A percentile compares a stretch with the other conserved stretches of the same genome.
These are phyloP conservation scores for Oryzias curvinotus DNA, from an alignment of 2,113 vertebrate genomes.

Conservation along the genomic window DNA sequence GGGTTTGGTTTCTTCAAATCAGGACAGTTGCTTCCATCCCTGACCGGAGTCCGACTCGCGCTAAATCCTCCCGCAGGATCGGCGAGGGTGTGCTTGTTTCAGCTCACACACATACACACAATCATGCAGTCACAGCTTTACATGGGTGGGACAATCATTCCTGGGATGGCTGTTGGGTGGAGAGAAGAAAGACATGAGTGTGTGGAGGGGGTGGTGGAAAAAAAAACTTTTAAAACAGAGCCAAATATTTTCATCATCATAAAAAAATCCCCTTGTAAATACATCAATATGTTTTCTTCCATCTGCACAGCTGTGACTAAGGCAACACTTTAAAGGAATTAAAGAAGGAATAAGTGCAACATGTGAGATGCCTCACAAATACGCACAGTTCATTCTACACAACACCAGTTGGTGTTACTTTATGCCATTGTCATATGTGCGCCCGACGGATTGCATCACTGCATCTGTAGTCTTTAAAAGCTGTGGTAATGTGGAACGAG, in stretches of 20 bases:
- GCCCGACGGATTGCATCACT: conserved; percentile 56
- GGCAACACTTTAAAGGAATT: conserved; percentile 58
- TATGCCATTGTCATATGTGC: conserved; percentile 34
- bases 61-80: conserved; percentile 61
- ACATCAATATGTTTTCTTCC: conserved; percentile 59
- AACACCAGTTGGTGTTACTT: conserved; percentile 45
- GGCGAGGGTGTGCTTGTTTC: conserved; percentile 83
- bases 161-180: conserved; percentile 86
- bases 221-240: conserved; percentile 26
- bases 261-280: conserved; percentile 56
- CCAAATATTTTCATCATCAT: conserved; percentile 56
- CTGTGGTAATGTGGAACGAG: conserved; percentile 53
- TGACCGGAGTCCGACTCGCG: conserved; percentile 85
- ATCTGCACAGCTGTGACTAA: conserved; percentile 65
- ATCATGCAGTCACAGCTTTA: conserved; percentile 81
- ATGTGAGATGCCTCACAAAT: conserved; percentile 17
- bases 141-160: conserved; percentile 98
- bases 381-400: conserved; percentile 24
- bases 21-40: conserved; percentile 78
- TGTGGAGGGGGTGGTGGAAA: conserved; percentile 1
- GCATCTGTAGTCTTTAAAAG: conserved; percentile 44
- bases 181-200: conserved; percentile 33
- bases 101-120: conserved; percentile 67
- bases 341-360: conserved; percentile 60
- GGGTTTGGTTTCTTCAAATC: conserved; percentile 87